Evolutionary conservation across 2,113 vertebrate species (phyloP), one percentile per base, ranked within the genome.

Genomic region (Perca flavescens): DNA sequence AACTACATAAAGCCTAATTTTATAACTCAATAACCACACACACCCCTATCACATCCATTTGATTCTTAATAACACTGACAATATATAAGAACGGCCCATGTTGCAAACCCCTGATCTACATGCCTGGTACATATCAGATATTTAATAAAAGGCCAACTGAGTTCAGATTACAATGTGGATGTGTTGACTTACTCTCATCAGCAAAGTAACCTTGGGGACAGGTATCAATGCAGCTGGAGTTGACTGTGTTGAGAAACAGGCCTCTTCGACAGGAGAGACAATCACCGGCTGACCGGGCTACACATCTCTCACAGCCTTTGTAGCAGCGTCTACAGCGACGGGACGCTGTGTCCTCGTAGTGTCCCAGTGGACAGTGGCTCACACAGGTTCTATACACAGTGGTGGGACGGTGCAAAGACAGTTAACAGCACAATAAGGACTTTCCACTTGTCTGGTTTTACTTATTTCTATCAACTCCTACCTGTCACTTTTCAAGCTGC

Each of bases 301-400:
- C 58, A 13, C 97, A 99, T 3, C 85, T 92, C 88, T 98, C 97
- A 4, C 97, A 99, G n/a, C 96, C 96, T 86, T 92, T 92, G 76
- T 89, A 84, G 91, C 97, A 99, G 22, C 95, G 93, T 47, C 95
- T 94, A 80, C 97, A 98, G 74, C 96, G 94, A 34, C 94, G 93
- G 3, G 94, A 95, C 0, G 63, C 74, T 0, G 31, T 25, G 86
- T 98, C 96, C 0, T 93, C 95, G 0, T 96, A 96, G 75, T 95
- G 96, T 11, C 97, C 97, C 0, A 80, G 25, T 0, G 97, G 97
- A 78, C 97, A 99, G 0, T 91, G 90, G 53, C 94, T 97, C 75
- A 98, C 96, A 0, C 97, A 99, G 80, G 96, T 95, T 93, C 97
- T 98, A 85, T 31, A 76, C 1, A 49, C 11, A 49, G 16, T 49